Conservation (phyloP, 1,140 invertebrate genomes). For the Anoplolepis gracilipes region DNA sequence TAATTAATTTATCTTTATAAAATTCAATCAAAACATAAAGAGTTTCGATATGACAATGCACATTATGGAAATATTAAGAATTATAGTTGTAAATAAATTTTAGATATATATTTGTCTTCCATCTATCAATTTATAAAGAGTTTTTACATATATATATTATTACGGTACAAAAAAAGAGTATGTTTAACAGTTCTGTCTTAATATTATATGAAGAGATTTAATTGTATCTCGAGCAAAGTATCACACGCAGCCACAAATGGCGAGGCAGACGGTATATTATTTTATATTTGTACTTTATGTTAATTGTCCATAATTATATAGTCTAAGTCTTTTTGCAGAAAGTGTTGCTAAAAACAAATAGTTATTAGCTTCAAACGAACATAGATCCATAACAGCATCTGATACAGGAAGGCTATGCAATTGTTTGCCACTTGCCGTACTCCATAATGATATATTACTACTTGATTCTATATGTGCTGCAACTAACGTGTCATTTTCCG, state of each 20-base stretch:
- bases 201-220: background rate
- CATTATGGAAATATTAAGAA: slow-evolving; percentile 29
- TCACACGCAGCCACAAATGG: background rate
- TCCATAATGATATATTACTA: slow-evolving; percentile 89
- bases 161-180: background rate
- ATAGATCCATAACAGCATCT: slow-evolving; percentile 89
- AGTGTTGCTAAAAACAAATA: slow-evolving; percentile 88
- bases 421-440: slow-evolving; percentile 87
- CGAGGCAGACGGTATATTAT: background rate
- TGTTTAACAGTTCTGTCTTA: background rate
- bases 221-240: background rate
- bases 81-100: slow-evolving; percentile 9
- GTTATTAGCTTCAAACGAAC: slow-evolving; percentile 86
- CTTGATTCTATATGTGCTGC: slow-evolving; percentile 89
- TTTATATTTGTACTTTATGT: slow-evolving; percentile 32
- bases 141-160: background rate
- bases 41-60: background rate
- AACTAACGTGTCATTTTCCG: slow-evolving; percentile 87
- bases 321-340: slow-evolving; percentile 88
- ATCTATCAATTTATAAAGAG: slow-evolving; percentile 4
- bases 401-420: slow-evolving; percentile 87
- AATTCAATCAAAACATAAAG: background rate
- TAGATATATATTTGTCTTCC: slow-evolving; percentile 34
- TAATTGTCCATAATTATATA: slow-evolving; percentile 86
- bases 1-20: too few species aligned